Conservation (phyloP, 2,113 vertebrate species). For the Chitala chitala region DNA sequence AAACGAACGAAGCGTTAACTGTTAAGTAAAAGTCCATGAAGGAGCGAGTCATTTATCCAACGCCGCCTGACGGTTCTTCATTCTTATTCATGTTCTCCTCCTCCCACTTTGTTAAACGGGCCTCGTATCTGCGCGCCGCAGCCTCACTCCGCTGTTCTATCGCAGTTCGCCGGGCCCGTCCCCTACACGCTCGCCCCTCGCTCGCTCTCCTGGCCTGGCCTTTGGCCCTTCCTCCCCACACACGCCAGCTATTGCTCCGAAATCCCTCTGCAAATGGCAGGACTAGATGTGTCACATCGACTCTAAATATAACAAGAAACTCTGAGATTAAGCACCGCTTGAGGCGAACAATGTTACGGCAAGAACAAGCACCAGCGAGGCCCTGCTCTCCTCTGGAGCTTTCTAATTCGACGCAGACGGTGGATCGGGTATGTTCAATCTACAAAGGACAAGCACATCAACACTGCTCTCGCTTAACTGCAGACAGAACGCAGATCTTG, state of each 20-base stretch:
- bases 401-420: constrained; percentile 47
- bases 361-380: too few relatives aligned
- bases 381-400: constrained; percentile 39
- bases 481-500: not conserved
- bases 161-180: constrained; percentile 7
- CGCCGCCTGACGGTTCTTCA: too few relatives aligned
- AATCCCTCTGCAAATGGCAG: constrained; percentile 63
- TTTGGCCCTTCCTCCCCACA: constrained; percentile 29
- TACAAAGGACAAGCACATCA: too few relatives aligned
- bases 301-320: constrained; percentile 72
- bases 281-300: constrained; percentile 67
- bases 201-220: constrained; percentile 27
- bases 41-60: too few relatives aligned
- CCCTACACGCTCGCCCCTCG: constrained; percentile 23
- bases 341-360: too few relatives aligned
- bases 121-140: too few relatives aligned
- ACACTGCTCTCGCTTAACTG: too few relatives aligned
- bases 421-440: too few relatives aligned
- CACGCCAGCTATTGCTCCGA: constrained; percentile 44
- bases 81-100: too few relatives aligned
- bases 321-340: constrained; percentile 57
- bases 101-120: too few relatives aligned
- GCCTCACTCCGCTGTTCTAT: constrained; percentile 1
- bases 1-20: too few relatives aligned
- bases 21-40: too few relatives aligned